Conservation (phyloP, 2,113 vertebrate species). For the Rattus norvegicus region DNA sequence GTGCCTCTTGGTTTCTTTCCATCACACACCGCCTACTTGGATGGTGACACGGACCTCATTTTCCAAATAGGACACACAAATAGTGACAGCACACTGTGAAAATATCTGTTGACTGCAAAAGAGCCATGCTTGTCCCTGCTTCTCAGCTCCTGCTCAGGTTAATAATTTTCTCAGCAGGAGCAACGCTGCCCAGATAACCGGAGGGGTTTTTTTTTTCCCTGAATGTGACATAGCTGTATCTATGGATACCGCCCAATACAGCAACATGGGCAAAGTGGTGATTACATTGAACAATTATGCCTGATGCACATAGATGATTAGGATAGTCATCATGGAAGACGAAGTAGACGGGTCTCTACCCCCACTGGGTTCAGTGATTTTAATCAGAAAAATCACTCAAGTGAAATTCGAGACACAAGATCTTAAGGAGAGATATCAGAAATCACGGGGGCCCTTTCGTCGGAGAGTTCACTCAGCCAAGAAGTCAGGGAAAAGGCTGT, state of each 20-base stretch:
- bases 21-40: not conserved
- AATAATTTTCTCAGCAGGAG: constrained; percentile 61
- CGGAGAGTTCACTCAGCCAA: not conserved
- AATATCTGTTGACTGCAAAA: constrained; percentile 66
- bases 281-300: not conserved
- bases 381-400: not conserved
- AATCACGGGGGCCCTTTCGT: not conserved
- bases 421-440: not conserved
- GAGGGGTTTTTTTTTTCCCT: not conserved
- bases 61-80: constrained; percentile 27
- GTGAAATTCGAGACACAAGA: not conserved
- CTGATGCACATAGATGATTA: not conserved
- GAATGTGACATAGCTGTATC: not conserved
- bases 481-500: not conserved
- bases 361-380: not conserved
- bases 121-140: constrained; percentile 40
- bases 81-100: constrained; percentile 52
- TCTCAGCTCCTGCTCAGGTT: constrained; percentile 43
- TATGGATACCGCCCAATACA: not conserved
- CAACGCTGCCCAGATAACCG: constrained; percentile 11
- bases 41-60: constrained; percentile 44
- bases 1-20: not conserved
- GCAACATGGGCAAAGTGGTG: not conserved
- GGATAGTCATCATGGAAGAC: not conserved
- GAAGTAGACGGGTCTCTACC: not conserved